Percentiles rank a stretch among this genome's conserved stretches.
These are phyloP conservation scores for Sarcophaga variegata DNA, from an alignment of 2,888 invertebrate genomes.

Conservation along the genomic window DNA sequence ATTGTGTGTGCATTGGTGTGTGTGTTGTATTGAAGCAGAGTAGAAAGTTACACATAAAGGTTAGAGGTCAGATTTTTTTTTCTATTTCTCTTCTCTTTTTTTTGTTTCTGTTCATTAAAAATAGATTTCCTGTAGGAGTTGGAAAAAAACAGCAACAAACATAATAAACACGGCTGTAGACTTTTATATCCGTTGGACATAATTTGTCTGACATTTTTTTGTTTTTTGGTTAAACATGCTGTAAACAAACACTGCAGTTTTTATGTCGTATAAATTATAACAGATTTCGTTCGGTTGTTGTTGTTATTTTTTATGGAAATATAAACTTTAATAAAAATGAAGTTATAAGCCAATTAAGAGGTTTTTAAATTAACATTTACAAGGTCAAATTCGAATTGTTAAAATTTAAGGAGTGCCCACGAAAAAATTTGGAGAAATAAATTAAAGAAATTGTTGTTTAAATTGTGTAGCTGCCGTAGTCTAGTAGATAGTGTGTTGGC, in stretches of 20 bases:
- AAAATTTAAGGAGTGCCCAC: not conserved
- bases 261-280: slow-evolving; percentile 34
- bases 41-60: no score
- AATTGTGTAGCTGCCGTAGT: no score
- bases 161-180: not conserved
- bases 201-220: no score
- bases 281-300: not conserved
- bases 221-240: not conserved
- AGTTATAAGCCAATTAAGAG: not conserved
- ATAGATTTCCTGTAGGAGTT: slow-evolving; percentile 77
- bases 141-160: slow-evolving; percentile 12
- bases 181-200: no score
- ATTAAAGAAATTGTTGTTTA: no score
- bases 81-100: no score
- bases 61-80: no score
- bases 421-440: no score
- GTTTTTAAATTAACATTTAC: not conserved
- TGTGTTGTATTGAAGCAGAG: no score
- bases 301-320: no score
- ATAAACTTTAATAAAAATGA: no score
- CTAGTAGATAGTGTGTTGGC: no score
- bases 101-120: slow-evolving; percentile 72
- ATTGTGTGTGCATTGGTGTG: not conserved
- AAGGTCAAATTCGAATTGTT: not conserved
- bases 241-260: slow-evolving; percentile 30